phyloP scores from a whole-genome alignment of 2,888 invertebrate species.

The Microplitis deprimator region DNA sequence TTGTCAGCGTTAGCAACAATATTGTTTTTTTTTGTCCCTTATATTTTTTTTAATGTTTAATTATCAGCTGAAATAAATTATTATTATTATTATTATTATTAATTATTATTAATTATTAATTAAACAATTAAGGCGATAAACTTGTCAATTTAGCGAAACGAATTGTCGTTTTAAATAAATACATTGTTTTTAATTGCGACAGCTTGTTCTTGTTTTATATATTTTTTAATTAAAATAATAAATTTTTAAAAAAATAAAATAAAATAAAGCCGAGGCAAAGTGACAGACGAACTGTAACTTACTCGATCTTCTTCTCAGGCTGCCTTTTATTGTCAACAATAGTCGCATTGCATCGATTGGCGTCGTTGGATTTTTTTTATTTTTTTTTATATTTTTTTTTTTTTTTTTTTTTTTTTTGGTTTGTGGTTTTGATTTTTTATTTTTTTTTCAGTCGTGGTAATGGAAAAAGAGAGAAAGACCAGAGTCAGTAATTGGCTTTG shows the following conservation, averaged over 20 bases:
- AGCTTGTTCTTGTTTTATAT: too few species aligned
- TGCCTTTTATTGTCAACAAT: slow-evolving; percentile 71
- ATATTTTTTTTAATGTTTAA: neutral
- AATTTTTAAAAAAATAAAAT: too few species aligned
- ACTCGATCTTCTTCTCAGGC: slow-evolving; percentile 80
- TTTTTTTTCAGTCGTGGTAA: slow-evolving; percentile 58
- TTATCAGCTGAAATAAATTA: neutral
- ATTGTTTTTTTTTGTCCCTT: neutral
- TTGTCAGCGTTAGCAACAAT: neutral
- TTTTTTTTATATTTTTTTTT: slow-evolving; percentile 51
- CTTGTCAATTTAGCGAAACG: neutral
- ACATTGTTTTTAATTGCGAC: too few species aligned
- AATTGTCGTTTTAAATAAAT: neutral
- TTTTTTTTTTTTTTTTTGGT: too few species aligned
- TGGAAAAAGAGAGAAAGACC: slow-evolving; percentile 66
- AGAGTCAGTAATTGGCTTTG: slow-evolving; percentile 70
- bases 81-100: neutral
- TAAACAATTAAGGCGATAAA: neutral
- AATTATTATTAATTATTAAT: neutral
- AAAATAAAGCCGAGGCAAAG: slow-evolving; percentile 42
- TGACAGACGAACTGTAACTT: slow-evolving; percentile 71
- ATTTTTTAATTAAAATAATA: too few species aligned
- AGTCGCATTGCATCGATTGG: slow-evolving; percentile 65
- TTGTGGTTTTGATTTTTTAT: slow-evolving; percentile 58
- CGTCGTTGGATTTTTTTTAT: slow-evolving; percentile 46